Evolutionary conservation across 2,888 invertebrate genomes (phyloP), one percentile per base, ranked within the genome.

Genomic region (Nematopogon swammerdamellus): DNA sequence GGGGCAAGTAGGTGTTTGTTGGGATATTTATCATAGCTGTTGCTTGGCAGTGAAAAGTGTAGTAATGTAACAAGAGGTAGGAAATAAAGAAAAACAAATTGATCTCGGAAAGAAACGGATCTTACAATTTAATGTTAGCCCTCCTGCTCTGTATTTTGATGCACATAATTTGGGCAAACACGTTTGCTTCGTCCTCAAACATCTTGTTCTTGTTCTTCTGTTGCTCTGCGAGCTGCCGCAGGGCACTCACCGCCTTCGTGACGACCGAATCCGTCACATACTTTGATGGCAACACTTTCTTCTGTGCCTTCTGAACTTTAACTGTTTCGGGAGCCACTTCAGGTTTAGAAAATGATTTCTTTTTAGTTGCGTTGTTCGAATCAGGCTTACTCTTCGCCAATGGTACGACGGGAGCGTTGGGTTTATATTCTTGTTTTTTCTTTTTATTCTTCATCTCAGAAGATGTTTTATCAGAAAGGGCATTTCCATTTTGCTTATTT

Each of bases 61-160:
- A n/a, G n/a, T n/a, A n/a, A n/a, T n/a, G n/a, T n/a, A n/a, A n/a
- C n/a, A n/a, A n/a, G n/a, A n/a, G n/a, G n/a, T n/a, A n/a, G n/a
- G n/a, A n/a, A n/a, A n/a, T n/a, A n/a, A n/a, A n/a, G n/a, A n/a
- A n/a, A n/a, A n/a, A n/a, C n/a, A n/a, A n/a, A n/a, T n/a, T n/a
- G n/a, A n/a, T n/a, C n/a, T n/a, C n/a, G n/a, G n/a, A n/a, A n/a
- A n/a, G n/a, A n/a, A n/a, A n/a, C n/a, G n/a, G n/a, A n/a, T n/a
- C 85, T 81, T 72, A 87, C 83, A 89, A 69, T 65, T 85, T 83
- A 3, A 86, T 67, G 55, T 85, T 82, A 50, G 84, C 82, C 50
- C 70, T 79, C 2, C 83, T 72, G 54, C 80, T 82, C 20, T 88
- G 84, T 49, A 90, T 82, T 72, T 86, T 89, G 36, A 88, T 82